Conservation (phyloP, 1,140 invertebrate species). For the Drosophila lini region DNA sequence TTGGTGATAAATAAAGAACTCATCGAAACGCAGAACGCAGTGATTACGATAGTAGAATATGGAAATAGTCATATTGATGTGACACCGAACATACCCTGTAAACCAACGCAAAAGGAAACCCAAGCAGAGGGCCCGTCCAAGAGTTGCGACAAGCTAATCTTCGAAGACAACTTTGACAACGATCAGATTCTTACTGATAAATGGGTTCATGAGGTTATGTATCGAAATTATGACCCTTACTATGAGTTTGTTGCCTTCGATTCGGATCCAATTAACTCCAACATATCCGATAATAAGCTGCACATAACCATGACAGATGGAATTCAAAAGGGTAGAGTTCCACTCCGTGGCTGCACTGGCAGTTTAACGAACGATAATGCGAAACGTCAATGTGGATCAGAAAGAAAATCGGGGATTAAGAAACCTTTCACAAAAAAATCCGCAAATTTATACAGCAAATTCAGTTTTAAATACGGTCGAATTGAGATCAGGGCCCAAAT, state of each 20-base stretch:
- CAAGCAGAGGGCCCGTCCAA: not conserved
- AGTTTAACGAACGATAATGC: not conserved
- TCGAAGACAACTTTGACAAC: conserved; percentile 62
- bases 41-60: not conserved
- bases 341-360: not conserved
- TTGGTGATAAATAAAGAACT: not conserved
- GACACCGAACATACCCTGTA: not conserved
- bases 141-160: conserved; percentile 25
- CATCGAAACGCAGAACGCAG: not conserved
- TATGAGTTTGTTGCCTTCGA: conserved; percentile 69
- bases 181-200: conserved; percentile 35
- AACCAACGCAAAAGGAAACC: not conserved
- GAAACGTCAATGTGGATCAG: not conserved
- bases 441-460: conserved; percentile 61
- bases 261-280: not conserved
- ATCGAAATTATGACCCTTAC: conserved; percentile 51
- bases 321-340: not conserved
- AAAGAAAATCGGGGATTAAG: no score
- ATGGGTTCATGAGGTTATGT: conserved; percentile 49
- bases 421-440: conserved; percentile 18
- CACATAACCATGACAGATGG: not conserved
- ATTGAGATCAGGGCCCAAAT: conserved; percentile 65
- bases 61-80: not conserved
- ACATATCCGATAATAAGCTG: not conserved
- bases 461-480: conserved; percentile 65